Evolutionary conservation across 2,113 vertebrate genomes (phyloP).

Genomic region (Xyrauchen texanus): DNA sequence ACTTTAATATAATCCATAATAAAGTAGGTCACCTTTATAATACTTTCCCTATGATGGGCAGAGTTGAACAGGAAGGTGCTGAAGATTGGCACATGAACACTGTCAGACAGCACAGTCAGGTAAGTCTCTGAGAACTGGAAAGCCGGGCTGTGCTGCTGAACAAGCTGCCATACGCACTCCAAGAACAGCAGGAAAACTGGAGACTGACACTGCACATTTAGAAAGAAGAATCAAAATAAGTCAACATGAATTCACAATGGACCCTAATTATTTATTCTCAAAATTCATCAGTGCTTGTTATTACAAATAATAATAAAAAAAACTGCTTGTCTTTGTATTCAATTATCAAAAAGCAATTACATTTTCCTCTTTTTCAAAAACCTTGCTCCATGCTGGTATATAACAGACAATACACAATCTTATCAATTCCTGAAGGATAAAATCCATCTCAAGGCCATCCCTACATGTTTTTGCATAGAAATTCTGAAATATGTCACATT

Average conservation of each 20-base stretch:
- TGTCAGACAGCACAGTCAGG: slow-evolving; percentile 87
- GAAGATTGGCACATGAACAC: slow-evolving; percentile 84
- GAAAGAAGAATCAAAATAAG: background rate
- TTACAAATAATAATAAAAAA: too few species aligned
- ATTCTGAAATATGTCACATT: too few species aligned
- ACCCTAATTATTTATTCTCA: too few species aligned
- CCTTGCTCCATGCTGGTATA: too few species aligned
- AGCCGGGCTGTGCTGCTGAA: slow-evolving; percentile 80
- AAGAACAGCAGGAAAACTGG: slow-evolving; percentile 87
- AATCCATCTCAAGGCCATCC: too few species aligned
- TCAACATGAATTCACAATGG: background rate
- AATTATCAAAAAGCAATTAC: too few species aligned
- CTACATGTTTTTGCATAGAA: too few species aligned
- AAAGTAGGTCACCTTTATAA: slow-evolving; percentile 67
- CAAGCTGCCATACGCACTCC: slow-evolving; percentile 85
- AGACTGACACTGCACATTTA: slow-evolving; percentile 61
- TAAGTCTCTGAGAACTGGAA: slow-evolving; percentile 90
- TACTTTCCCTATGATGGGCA: slow-evolving; percentile 73
- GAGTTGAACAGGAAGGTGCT: slow-evolving; percentile 91
- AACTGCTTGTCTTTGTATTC: too few species aligned
- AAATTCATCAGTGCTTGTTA: too few species aligned
- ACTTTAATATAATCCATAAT: background rate
- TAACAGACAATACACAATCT: too few species aligned
- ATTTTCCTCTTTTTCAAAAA: too few species aligned
- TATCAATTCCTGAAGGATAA: too few species aligned